phyloP scores from a whole-genome alignment of 2,888 invertebrate genomes.

The Laothoe populi region DNA sequence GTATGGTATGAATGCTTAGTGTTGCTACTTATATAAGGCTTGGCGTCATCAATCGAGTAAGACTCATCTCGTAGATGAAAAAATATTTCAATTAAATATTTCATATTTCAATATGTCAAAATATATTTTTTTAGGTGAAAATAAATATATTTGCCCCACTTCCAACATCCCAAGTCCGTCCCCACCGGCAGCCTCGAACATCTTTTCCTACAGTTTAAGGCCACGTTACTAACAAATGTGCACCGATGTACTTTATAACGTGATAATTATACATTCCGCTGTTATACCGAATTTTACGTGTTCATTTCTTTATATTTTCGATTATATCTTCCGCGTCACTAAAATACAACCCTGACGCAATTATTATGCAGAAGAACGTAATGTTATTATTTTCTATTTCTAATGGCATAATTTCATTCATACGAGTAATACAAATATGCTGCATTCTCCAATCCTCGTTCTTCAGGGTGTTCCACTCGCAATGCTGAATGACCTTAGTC shows the following conservation, averaged over 20 bases:
- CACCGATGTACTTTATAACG: slow-evolving; percentile 10
- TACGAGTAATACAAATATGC: too few species aligned
- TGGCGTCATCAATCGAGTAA: too few species aligned
- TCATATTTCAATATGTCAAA: too few species aligned
- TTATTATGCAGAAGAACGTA: not conserved
- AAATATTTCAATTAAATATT: too few species aligned
- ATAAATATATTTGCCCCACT: not conserved
- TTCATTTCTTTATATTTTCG: slow-evolving; percentile 14
- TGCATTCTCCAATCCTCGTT: too few species aligned
- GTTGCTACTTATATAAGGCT: too few species aligned
- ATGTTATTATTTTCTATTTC: not conserved
- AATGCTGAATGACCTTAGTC: too few species aligned
- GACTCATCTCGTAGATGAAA: too few species aligned
- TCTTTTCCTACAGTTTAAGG: slow-evolving; percentile 23
- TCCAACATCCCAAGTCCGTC: not conserved
- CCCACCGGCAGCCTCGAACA: slow-evolving; percentile 7
- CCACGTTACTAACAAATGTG: slow-evolving; percentile 11
- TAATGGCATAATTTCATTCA: not conserved
- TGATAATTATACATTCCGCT: not conserved
- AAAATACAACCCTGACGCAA: not conserved
- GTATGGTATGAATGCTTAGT: too few species aligned
- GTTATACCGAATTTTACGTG: not conserved
- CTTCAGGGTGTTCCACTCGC: too few species aligned
- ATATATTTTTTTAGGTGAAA: too few species aligned
- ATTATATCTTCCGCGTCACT: not conserved